phyloP scores from a whole-genome alignment of 2,797 vertebrate species.

The Paramormyrops hopkinsi region DNA sequence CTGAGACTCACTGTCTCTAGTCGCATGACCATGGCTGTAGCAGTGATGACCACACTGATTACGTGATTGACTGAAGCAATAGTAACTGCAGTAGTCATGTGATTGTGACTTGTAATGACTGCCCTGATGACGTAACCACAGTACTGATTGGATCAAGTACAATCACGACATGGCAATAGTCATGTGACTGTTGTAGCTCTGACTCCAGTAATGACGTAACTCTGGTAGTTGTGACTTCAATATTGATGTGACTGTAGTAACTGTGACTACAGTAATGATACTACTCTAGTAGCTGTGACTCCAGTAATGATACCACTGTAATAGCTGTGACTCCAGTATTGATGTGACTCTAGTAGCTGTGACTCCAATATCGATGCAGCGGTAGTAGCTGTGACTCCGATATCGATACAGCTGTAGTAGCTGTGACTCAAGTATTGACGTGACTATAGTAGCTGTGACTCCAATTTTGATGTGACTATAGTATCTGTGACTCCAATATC shows the following conservation, averaged over 20 bases:
- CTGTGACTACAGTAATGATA: not conserved
- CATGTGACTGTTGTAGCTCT: not conserved
- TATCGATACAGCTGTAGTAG: not conserved
- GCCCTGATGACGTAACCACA: not conserved
- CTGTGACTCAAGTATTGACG: not conserved
- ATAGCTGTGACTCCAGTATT: not conserved
- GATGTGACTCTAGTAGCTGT: not conserved
- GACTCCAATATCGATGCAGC: not conserved
- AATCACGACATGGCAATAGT: not conserved
- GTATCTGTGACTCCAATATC: not conserved
- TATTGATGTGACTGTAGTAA: not conserved
- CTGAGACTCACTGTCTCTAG: not conserved
- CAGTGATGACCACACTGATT: not conserved
- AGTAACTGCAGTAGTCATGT: not conserved
- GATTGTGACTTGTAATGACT: not conserved
- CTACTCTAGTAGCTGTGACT: not conserved
- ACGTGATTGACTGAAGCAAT: not conserved
- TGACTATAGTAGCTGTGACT: not conserved
- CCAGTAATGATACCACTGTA: not conserved
- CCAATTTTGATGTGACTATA: not conserved
- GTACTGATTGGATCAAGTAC: not conserved
- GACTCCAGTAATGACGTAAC: not conserved
- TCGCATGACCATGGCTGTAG: not conserved
- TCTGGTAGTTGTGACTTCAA: not conserved
- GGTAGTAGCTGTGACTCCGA: not conserved